A percentile compares a stretch with the other conserved stretches of the same genome.
These are phyloP conservation scores for Paedocypris sp. DNA, from an alignment of 2,113 vertebrate species.

Conservation along the genomic window DNA sequence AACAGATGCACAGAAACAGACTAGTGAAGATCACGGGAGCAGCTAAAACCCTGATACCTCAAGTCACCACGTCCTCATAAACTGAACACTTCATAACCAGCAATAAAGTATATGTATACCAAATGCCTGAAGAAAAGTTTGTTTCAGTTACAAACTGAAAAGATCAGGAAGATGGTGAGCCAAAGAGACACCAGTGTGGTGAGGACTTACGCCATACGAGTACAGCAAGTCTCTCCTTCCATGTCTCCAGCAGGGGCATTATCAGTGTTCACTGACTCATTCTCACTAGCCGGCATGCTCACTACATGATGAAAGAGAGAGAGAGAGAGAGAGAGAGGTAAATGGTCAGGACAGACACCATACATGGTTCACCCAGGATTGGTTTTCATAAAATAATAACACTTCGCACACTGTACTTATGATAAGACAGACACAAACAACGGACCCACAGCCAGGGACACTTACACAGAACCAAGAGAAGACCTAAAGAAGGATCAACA, in stretches of 20 bases:
- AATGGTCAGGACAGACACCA: slow-evolving; percentile 30
- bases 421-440: no score
- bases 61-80: no score
- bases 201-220: slow-evolving; percentile 85
- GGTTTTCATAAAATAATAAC: slow-evolving; percentile 16
- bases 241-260: slow-evolving; percentile 86
- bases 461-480: no score
- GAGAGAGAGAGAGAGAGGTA: slow-evolving; percentile 20
- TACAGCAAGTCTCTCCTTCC: slow-evolving; percentile 90
- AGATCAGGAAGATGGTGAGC: not conserved
- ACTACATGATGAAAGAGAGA: slow-evolving; percentile 62
- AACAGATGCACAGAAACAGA: slow-evolving; percentile 1
- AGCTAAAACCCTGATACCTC: not conserved
- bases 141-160: not conserved
- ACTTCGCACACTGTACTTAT: slow-evolving; percentile 5
- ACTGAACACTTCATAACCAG: no score
- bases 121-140: not conserved
- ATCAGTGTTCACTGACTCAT: slow-evolving; percentile 94
- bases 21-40: slow-evolving; percentile 12
- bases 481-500: no score
- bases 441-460: no score
- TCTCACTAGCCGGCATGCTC: slow-evolving; percentile 98
- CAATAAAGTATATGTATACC: no score
- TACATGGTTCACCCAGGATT: slow-evolving; percentile 31
- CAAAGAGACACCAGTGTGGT: not conserved